A percentile compares a stretch with the other conserved stretches of the same genome.
Conservation (phyloP, 2,113 vertebrate genomes). For the Nesogale talazaci region DNA sequence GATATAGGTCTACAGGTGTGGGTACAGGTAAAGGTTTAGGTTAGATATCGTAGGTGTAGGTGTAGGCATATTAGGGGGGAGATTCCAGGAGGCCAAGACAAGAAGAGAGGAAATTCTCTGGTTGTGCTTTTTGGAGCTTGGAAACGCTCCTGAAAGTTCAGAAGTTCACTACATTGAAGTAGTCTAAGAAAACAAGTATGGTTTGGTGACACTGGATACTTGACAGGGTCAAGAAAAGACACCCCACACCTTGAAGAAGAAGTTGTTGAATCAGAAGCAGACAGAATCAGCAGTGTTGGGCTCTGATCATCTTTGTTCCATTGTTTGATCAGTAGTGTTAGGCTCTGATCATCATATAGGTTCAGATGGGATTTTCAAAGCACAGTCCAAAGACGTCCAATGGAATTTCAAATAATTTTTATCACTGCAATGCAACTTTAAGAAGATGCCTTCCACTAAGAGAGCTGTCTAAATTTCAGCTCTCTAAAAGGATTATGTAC, state of each 20-base stretch:
- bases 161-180: conserved; percentile 40
- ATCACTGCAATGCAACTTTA: conserved; percentile 41
- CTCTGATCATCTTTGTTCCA: too few relatives aligned
- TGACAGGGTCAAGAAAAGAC: background rate
- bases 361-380: conserved; percentile 46
- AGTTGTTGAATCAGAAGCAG: background rate
- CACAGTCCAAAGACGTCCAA: background rate
- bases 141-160: conserved; percentile 35
- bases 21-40: background rate
- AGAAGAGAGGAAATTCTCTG: background rate
- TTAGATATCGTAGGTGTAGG: too few relatives aligned
- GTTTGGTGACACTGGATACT: too few relatives aligned
- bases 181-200: conserved; percentile 27
- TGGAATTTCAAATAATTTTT: conserved; percentile 51
- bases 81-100: background rate
- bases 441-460: background rate
- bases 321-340: too few relatives aligned
- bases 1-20: too few relatives aligned
- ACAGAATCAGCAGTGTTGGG: background rate
- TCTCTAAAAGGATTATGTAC: conserved; percentile 20
- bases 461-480: conserved; percentile 28
- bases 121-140: conserved; percentile 1
- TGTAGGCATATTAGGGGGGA: background rate
- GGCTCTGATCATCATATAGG: background rate
- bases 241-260: background rate